Evolutionary conservation across 2,113 vertebrate genomes (phyloP).

Genomic region (Oreochromis spilurus): DNA sequence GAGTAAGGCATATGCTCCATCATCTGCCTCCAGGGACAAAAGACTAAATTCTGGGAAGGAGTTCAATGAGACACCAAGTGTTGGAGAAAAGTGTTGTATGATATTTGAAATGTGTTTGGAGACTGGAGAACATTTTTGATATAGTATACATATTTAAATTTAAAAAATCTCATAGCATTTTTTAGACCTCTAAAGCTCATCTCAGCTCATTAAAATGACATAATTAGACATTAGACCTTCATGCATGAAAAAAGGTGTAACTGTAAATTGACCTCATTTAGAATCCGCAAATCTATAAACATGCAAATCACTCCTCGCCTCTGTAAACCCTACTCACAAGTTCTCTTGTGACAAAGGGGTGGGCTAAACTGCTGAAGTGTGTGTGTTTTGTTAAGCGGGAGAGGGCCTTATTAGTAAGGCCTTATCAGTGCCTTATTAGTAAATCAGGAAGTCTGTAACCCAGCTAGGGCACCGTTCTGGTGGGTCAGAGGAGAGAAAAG

Average conservation of each 20-base stretch:
- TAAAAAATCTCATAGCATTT: neutral
- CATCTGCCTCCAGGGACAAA: conserved; percentile 52
- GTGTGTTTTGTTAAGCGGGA: neutral
- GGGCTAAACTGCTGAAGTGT: neutral
- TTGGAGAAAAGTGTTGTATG: neutral
- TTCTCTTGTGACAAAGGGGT: neutral
- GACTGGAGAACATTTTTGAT: neutral
- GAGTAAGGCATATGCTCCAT: conserved; percentile 48
- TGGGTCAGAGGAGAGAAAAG: neutral
- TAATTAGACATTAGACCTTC: neutral
- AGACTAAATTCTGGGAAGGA: conserved; percentile 47
- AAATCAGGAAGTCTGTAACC: neutral
- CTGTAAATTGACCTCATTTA: neutral
- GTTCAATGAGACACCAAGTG: conserved; percentile 18
- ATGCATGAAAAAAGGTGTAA: neutral
- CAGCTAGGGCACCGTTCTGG: neutral
- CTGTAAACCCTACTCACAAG: neutral
- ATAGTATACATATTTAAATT: accelerated
- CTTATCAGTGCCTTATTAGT: neutral
- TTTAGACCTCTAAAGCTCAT: neutral
- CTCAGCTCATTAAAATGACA: neutral
- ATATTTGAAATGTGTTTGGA: neutral
- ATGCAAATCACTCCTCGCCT: neutral
- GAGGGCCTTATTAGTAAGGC: neutral
- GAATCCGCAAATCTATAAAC: neutral